These are phyloP conservation scores for Neoarius graeffei DNA, from an alignment of 2,113 vertebrate species.

Conservation along the genomic window DNA sequence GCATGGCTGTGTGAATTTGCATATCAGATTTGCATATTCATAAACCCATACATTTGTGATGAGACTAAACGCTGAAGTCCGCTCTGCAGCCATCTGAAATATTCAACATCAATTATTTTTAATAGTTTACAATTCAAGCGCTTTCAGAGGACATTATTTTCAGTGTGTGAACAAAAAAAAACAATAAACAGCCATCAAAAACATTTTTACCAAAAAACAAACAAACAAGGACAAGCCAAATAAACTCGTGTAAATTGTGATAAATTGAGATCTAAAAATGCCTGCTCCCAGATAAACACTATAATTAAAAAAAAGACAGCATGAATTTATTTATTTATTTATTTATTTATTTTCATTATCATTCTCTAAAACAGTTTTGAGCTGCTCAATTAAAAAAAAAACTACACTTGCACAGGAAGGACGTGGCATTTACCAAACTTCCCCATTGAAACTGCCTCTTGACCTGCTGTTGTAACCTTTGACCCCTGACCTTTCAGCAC, in stretches of 20 bases:
- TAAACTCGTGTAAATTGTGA: background rate
- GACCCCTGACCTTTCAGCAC: background rate
- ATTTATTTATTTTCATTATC: background rate
- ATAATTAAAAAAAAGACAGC: background rate
- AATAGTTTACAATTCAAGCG: background rate
- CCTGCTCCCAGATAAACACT: background rate
- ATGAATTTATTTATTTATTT: background rate
- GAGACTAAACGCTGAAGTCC: background rate
- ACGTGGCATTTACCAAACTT: background rate
- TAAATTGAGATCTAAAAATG: background rate
- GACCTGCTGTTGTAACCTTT: background rate
- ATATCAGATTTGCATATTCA: background rate
- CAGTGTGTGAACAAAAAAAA: background rate
- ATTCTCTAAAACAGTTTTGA: background rate
- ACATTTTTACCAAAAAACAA: background rate
- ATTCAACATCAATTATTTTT: background rate
- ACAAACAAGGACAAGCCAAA: background rate
- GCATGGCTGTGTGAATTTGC: background rate
- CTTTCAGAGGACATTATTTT: background rate
- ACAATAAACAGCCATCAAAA: background rate
- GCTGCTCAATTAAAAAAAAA: background rate
- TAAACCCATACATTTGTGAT: background rate
- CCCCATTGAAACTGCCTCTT: background rate
- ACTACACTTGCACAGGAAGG: background rate
- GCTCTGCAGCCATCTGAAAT: background rate